Evolutionary conservation across 1,140 invertebrate genomes (phyloP).

Genomic region (Lepidostoma basale): DNA sequence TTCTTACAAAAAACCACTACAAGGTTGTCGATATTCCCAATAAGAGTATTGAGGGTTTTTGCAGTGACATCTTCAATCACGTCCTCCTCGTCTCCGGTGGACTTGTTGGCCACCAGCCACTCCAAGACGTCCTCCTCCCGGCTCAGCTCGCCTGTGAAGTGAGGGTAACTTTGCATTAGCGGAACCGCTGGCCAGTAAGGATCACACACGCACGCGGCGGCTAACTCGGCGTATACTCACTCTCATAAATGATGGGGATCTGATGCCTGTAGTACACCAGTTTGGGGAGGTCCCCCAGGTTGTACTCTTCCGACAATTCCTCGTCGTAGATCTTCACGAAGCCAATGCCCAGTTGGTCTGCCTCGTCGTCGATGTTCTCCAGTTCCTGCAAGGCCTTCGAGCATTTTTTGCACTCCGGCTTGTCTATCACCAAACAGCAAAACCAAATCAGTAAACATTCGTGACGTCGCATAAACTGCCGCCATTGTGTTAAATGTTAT

Average conservation of each 20-base stretch:
- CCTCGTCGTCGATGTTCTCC: slow-evolving; percentile 95
- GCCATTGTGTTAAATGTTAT: too few species aligned
- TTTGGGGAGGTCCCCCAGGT: slow-evolving; percentile 83
- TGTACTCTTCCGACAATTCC: slow-evolving; percentile 89
- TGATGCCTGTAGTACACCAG: slow-evolving; percentile 93
- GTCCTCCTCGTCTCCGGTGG: slow-evolving; percentile 90
- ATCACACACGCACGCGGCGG: too few species aligned
- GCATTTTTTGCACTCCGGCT: slow-evolving; percentile 90
- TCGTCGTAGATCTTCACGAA: slow-evolving; percentile 95
- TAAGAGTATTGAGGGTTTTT: slow-evolving; percentile 85
- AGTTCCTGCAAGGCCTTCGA: slow-evolving; percentile 86
- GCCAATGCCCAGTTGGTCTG: slow-evolving; percentile 92
- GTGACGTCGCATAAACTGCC: too few species aligned
- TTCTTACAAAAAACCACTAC: slow-evolving; percentile 92
- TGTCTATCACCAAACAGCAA: slow-evolving; percentile 67
- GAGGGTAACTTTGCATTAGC: too few species aligned
- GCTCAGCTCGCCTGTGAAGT: slow-evolving; percentile 78
- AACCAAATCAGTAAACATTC: background rate
- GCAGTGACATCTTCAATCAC: slow-evolving; percentile 92
- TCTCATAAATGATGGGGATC: slow-evolving; percentile 93
- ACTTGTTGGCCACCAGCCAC: slow-evolving; percentile 92
- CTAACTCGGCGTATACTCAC: too few species aligned
- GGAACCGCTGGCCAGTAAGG: too few species aligned
- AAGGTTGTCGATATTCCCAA: slow-evolving; percentile 88
- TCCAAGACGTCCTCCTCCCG: slow-evolving; percentile 91